A percentile compares a stretch with the other conserved stretches of the same genome.
Evolutionary conservation across 1,140 invertebrate genomes (phyloP).

Genomic region (Drosophila gunungcola): DNA sequence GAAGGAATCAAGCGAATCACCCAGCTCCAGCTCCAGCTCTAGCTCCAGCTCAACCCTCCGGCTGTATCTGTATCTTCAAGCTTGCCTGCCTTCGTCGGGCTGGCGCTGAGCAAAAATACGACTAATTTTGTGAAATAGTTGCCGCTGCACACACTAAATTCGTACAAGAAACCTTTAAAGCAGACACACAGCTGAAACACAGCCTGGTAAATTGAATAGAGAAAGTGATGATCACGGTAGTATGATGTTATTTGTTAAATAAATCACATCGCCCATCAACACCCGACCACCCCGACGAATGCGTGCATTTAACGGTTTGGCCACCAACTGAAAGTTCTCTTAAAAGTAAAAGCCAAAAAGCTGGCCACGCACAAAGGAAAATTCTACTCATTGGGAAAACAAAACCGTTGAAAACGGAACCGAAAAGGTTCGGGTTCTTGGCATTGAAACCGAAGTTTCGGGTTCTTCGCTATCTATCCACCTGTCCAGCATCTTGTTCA

Average conservation of each 20-base stretch:
- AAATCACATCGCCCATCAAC: slow-evolving; percentile 57
- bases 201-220: slow-evolving; percentile 66
- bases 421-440: neutral
- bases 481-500: slow-evolving; percentile 7
- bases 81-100: slow-evolving; percentile 55
- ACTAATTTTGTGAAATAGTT: slow-evolving; percentile 76
- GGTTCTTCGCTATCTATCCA: slow-evolving; percentile 26
- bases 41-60: slow-evolving; percentile 30
- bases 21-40: slow-evolving; percentile 9
- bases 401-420: slow-evolving; percentile 31
- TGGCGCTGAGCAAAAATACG: slow-evolving; percentile 44
- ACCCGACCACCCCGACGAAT: slow-evolving; percentile 5
- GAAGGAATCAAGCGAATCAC: slow-evolving; percentile 77
- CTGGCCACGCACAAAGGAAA: slow-evolving; percentile 15
- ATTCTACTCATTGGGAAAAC: slow-evolving; percentile 23
- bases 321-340: slow-evolving; percentile 42
- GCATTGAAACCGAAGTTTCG: slow-evolving; percentile 6
- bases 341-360: slow-evolving; percentile 40
- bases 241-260: slow-evolving; percentile 72
- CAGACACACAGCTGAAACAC: slow-evolving; percentile 52
- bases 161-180: slow-evolving; percentile 40
- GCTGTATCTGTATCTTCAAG: slow-evolving; percentile 77
- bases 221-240: slow-evolving; percentile 75
- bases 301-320: slow-evolving; percentile 27
- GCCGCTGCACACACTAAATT: slow-evolving; percentile 32